phyloP scores from a whole-genome alignment of 2,113 vertebrate species.

The Gallinago jamesoni region DNA sequence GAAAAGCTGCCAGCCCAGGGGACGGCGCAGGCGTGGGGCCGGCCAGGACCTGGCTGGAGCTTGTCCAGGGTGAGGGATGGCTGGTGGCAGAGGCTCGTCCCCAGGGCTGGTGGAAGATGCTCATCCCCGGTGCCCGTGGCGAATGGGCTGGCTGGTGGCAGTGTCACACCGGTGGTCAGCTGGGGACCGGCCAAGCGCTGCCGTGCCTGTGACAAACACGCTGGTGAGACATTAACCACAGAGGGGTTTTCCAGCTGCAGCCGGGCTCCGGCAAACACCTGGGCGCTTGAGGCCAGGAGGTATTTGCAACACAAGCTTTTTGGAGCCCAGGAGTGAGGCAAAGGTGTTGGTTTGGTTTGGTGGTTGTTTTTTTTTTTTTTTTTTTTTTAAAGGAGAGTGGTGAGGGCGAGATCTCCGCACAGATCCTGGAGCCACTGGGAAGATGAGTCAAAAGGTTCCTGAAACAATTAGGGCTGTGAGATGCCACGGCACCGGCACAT shows the following conservation, averaged over 20 bases:
- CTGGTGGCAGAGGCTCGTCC: not conserved
- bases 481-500: not conserved
- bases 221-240: not conserved
- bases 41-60: not conserved
- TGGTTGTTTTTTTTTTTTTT: not conserved
- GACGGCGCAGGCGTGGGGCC: rapidly evolving
- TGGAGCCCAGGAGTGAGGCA: not conserved
- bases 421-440: not conserved
- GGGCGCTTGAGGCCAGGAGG: not conserved
- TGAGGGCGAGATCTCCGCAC: not conserved
- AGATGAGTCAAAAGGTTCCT: conserved; percentile 37
- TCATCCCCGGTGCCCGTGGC: rapidly evolving
- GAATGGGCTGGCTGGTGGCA: not conserved
- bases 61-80: rapidly evolving
- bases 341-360: not conserved
- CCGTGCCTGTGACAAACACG: not conserved
- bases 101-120: not conserved
- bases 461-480: not conserved
- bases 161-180: not conserved
- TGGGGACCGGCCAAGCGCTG: not conserved
- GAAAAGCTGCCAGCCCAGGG: rapidly evolving
- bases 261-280: not conserved
- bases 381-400: not conserved
- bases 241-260: conserved; percentile 63
- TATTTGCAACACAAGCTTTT: not conserved